phyloP scores from a whole-genome alignment of 2,113 vertebrate genomes.

The Ailurus styani region DNA sequence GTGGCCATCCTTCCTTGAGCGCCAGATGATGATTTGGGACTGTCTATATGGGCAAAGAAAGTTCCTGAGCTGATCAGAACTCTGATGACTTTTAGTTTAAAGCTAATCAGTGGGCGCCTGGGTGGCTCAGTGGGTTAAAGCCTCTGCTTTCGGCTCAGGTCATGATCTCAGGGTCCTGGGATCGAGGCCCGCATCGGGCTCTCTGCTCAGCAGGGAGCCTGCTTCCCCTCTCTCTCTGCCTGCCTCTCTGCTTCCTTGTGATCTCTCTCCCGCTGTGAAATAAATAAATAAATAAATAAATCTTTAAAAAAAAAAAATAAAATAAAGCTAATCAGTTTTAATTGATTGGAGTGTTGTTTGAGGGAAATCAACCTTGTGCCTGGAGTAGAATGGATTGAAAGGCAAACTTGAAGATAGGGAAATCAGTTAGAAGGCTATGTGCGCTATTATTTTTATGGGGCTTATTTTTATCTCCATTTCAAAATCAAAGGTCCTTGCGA shows the following conservation, averaged over 20 bases:
- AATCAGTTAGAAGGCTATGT: neutral
- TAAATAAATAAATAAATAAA: too few species aligned
- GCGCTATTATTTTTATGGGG: conserved; percentile 8
- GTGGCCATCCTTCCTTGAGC: neutral
- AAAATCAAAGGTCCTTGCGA: conserved; percentile 27
- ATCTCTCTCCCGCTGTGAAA: too few species aligned
- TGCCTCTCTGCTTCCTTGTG: too few species aligned
- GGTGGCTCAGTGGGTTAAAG: too few species aligned
- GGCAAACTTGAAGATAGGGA: neutral
- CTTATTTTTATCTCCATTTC: conserved; percentile 8
- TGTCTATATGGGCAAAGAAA: neutral
- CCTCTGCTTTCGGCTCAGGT: too few species aligned
- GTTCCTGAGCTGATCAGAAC: neutral
- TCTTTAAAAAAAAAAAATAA: too few species aligned
- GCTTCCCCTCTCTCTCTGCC: too few species aligned
- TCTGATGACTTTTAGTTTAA: conserved; percentile 18
- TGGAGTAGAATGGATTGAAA: neutral
- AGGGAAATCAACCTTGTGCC: neutral
- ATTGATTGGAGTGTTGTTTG: neutral
- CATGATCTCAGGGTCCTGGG: too few species aligned
- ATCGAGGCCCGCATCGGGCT: too few species aligned
- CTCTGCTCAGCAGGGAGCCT: too few species aligned
- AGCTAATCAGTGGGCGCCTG: neutral
- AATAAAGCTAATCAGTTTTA: conserved; percentile 31
- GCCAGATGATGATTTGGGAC: neutral